A percentile compares a stretch with the other conserved stretches of the same genome.
Conservation (phyloP, 2,888 invertebrate genomes). For the Eilema caniola region DNA sequence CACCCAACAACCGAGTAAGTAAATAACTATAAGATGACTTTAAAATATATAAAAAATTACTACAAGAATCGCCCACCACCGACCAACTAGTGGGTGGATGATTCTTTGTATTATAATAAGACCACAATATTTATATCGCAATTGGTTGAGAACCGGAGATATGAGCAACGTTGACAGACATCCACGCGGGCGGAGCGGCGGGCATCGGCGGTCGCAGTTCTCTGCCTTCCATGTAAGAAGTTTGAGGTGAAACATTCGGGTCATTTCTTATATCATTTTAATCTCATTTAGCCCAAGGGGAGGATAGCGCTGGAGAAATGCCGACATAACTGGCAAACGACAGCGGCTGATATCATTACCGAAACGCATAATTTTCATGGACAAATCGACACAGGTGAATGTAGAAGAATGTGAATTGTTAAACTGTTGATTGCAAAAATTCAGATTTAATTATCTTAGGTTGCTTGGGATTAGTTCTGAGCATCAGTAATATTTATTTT, state of each 20-base stretch:
- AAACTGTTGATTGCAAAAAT: background rate
- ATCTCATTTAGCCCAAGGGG: conserved; percentile 32
- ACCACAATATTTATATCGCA: too few relatives aligned
- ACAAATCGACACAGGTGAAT: conserved; percentile 9
- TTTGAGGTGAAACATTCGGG: background rate
- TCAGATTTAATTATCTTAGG: background rate
- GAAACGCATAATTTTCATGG: conserved; percentile 28
- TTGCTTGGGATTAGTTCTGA: background rate
- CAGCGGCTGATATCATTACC: conserved; percentile 29
- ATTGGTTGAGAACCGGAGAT: too few relatives aligned
- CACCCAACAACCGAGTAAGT: too few relatives aligned
- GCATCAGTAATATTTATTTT: too few relatives aligned
- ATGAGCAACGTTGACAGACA: too few relatives aligned
- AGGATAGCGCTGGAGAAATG: conserved; percentile 35
- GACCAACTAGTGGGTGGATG: too few relatives aligned
- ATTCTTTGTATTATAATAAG: too few relatives aligned
- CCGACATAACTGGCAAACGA: conserved; percentile 26
- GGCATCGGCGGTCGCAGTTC: too few relatives aligned
- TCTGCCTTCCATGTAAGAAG: background rate
- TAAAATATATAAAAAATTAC: too few relatives aligned
- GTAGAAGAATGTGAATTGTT: conserved; percentile 14
- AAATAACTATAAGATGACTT: too few relatives aligned
- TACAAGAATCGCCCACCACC: too few relatives aligned
- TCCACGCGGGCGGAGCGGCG: too few relatives aligned
- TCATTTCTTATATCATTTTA: conserved; percentile 23